Base-by-base conservation (phyloP, 2,888 invertebrate species). In the Drosophila phalerata region DNA sequence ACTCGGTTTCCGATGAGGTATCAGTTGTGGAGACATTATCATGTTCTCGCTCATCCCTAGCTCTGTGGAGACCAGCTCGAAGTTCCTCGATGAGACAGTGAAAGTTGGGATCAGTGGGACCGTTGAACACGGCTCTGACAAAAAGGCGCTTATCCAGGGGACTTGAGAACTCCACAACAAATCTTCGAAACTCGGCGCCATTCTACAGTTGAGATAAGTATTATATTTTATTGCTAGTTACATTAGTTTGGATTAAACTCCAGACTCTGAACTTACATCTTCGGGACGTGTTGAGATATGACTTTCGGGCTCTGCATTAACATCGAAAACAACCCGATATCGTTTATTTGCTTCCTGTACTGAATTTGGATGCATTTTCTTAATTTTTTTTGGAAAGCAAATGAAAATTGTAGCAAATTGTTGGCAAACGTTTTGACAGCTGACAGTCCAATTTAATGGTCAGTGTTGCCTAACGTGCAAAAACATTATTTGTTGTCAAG, bases 261-360 rank as follows among this genome's bases (percentile, higher is more conserved):
- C 1, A 2, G 5, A 5, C 13, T 13, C 19, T 13, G 5, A 11
- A 69, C 55, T 45, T 6, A 62, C 62, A 11, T 49, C 43, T 28
- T 68, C 67, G n/a, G 66, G 56, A 0, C 66, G 67, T 1, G 48
- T 15, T 3, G 58, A 57, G 0, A 10, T 9, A 8, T 47, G 9
- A 32, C 9, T 32, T 19, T 17, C 8, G 38, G 1, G n/a, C 1
- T 22, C 48, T n/a, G 9, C 4, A 0, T 25, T 19, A 11, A 56
- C 30, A 3, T 45, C 15, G 11, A 56, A 45, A 6, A 15, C 5
- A 11, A 56, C 6, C 19, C 22, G 9, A 48, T 30, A 15, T 22
- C 8, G 11, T n/a, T 17, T 6, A 1, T 4, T 2, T 1, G 13
- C 15, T n/a, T 56, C 6, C 2, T 34, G 11, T 17, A 17, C 17